Conservation (phyloP, 1,140 invertebrate genomes). For the Achatina immaculata region DNA sequence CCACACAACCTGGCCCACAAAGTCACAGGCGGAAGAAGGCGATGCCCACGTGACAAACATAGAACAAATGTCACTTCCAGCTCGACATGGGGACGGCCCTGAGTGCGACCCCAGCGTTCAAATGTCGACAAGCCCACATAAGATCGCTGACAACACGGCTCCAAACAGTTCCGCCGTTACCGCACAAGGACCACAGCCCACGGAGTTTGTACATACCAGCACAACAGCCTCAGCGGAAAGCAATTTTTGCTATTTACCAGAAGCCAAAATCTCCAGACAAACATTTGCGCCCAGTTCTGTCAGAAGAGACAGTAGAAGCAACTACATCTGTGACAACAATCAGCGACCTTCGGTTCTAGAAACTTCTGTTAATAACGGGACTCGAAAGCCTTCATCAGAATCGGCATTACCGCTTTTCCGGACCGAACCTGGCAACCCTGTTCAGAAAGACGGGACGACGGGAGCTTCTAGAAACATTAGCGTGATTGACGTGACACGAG, state of each 20-base stretch:
- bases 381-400: too few species aligned
- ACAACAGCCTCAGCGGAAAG: not conserved
- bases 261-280: not conserved
- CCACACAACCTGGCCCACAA: not conserved
- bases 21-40: not conserved
- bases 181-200: not conserved
- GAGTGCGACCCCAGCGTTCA: not conserved
- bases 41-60: not conserved
- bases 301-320: too few species aligned
- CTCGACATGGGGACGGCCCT: too few species aligned
- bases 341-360: not conserved
- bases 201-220: not conserved
- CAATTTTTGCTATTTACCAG: not conserved
- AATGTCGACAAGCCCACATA: not conserved
- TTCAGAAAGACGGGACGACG: not conserved
- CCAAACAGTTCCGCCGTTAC: not conserved
- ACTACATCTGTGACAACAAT: too few species aligned
- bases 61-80: not conserved
- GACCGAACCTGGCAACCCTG: not conserved
- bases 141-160: too few species aligned
- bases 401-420: not conserved
- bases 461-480: not conserved
- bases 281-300: too few species aligned
- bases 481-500: not conserved
- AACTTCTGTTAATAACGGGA: not conserved